phyloP scores from a whole-genome alignment of 64 coral and sea anemone species.

The Astreopora myriophthalma region DNA sequence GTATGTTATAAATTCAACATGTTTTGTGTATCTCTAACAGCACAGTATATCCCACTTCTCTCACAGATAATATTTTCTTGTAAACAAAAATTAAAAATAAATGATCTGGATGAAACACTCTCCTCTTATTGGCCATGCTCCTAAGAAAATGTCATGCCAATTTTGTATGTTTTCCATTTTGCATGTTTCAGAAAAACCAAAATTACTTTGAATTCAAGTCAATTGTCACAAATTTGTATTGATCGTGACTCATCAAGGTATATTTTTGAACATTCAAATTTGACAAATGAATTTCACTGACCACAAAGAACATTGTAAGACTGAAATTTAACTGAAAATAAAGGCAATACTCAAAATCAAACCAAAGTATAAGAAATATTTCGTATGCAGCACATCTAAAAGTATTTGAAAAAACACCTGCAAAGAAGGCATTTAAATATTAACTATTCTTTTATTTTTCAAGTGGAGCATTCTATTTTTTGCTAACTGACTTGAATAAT shows the following conservation, averaged over 20 bases:
- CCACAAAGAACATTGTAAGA: background rate
- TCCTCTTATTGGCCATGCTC: background rate
- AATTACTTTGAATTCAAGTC: background rate
- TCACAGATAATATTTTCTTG: background rate
- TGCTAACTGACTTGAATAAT: background rate
- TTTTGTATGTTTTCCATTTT: too few relatives aligned
- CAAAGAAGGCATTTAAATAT: background rate
- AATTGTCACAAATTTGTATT: background rate
- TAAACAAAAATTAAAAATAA: background rate
- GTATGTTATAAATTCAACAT: background rate
- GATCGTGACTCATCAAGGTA: background rate
- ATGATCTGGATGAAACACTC: background rate
- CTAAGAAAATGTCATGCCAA: background rate
- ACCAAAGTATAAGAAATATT: background rate
- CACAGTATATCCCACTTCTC: too few relatives aligned
- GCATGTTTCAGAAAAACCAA: too few relatives aligned
- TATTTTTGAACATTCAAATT: background rate
- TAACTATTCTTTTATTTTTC: background rate
- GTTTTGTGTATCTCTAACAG: too few relatives aligned
- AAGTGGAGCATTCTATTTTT: background rate
- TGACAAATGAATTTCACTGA: background rate
- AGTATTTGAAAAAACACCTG: too few relatives aligned
- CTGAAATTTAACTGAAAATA: background rate
- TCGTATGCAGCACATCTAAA: background rate
- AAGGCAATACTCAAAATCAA: background rate